These are phyloP conservation scores for Ormia ochracea DNA, from an alignment of 2,888 invertebrate genomes.

Conservation along the genomic window DNA sequence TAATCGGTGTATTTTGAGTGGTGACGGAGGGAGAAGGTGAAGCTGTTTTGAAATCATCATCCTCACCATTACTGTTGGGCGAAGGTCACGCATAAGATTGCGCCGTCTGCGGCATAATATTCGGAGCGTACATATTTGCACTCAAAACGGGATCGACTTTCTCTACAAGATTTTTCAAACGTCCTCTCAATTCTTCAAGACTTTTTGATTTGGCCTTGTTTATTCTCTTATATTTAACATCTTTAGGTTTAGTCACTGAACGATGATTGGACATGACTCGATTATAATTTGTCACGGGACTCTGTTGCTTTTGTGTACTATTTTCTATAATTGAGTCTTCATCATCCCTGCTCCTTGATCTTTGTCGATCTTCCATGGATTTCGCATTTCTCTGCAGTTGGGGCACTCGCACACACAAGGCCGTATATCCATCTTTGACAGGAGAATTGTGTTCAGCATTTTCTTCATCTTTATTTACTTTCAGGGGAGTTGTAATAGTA, in stretches of 20 bases:
- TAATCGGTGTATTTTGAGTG: slow-evolving; percentile 47
- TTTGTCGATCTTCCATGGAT: slow-evolving; percentile 42
- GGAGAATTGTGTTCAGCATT: slow-evolving; percentile 60
- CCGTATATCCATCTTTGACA: slow-evolving; percentile 68
- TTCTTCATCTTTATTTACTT: slow-evolving; percentile 65
- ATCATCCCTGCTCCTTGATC: slow-evolving; percentile 36
- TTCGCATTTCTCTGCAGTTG: slow-evolving; percentile 64
- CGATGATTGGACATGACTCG: slow-evolving; percentile 93
- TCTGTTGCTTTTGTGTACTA: slow-evolving; percentile 74
- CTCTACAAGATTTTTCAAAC: slow-evolving; percentile 90
- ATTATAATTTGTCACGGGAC: slow-evolving; percentile 84
- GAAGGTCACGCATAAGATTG: slow-evolving; percentile 81
- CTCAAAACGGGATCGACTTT: slow-evolving; percentile 78
- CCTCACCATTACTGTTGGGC: slow-evolving; percentile 63
- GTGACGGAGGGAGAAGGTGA: slow-evolving; percentile 42
- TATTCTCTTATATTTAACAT: slow-evolving; percentile 93
- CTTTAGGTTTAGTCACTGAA: slow-evolving; percentile 92
- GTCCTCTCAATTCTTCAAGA: slow-evolving; percentile 87
- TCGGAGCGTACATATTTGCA: slow-evolving; percentile 65
- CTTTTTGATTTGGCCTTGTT: slow-evolving; percentile 94
- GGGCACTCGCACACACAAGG: slow-evolving; percentile 68
- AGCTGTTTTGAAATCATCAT: slow-evolving; percentile 24
- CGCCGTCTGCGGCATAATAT: slow-evolving; percentile 76
- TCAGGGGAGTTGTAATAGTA: slow-evolving; percentile 31
- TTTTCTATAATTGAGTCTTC: slow-evolving; percentile 33